Evolutionary conservation across 2,888 invertebrate genomes (phyloP).

Genomic region (Cerceris rybyensis): DNA sequence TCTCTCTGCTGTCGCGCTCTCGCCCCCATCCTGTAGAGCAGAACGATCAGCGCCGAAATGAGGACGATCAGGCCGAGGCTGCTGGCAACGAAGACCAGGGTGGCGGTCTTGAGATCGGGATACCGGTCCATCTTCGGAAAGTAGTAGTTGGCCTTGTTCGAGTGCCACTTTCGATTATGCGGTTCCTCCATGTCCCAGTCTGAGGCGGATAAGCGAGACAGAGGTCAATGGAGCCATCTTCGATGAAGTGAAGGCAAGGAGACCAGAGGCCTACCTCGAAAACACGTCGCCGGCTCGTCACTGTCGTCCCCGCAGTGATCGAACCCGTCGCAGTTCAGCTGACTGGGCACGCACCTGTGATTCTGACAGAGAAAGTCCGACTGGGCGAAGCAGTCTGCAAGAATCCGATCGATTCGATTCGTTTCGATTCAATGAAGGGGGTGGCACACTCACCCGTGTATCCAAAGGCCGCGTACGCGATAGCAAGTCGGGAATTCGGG

Average conservation of each 20-base stretch:
- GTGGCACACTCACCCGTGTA: conserved; percentile 84
- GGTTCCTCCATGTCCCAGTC: conserved; percentile 84
- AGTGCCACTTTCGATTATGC: conserved; percentile 85
- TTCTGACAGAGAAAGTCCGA: conserved; percentile 89
- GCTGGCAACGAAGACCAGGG: conserved; percentile 86
- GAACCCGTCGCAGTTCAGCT: conserved; percentile 88
- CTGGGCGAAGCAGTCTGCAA: conserved; percentile 86
- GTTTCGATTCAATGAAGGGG: not conserved
- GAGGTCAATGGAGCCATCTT: not conserved
- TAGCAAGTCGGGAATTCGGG: conserved; percentile 85
- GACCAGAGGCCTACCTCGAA: conserved; percentile 78
- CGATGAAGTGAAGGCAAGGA: not conserved
- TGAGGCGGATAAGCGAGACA: conserved; percentile 63
- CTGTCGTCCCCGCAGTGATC: conserved; percentile 90
- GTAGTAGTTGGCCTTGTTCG: conserved; percentile 88
- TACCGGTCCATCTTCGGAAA: conserved; percentile 87
- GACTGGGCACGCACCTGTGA: conserved; percentile 87
- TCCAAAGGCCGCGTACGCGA: conserved; percentile 88
- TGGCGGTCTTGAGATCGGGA: conserved; percentile 86
- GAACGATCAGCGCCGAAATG: conserved; percentile 85
- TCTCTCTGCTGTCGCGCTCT: conserved; percentile 85
- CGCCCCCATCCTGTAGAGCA: conserved; percentile 86
- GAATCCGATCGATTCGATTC: not conserved
- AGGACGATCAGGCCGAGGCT: conserved; percentile 85
- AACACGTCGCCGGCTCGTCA: conserved; percentile 86